phyloP scores from a whole-genome alignment of 2,888 invertebrate genomes.

The Brenthis hecate region DNA sequence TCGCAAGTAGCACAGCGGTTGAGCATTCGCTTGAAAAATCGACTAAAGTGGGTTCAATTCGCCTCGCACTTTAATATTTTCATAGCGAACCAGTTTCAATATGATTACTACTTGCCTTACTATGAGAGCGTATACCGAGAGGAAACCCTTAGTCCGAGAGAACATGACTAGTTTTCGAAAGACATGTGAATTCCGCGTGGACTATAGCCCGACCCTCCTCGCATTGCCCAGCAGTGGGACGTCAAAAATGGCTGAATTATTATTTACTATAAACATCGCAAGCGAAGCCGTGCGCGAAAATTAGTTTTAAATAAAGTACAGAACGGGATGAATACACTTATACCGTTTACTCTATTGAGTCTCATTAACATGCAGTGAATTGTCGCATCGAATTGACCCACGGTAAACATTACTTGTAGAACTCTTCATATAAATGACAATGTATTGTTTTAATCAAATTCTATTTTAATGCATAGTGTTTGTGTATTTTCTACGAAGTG shows the following conservation, averaged over 20 bases:
- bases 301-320: not conserved
- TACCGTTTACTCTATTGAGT: slow-evolving; percentile 44
- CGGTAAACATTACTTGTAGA: slow-evolving; percentile 27
- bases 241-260: no score
- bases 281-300: not conserved
- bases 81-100: no score
- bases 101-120: no score
- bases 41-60: no score
- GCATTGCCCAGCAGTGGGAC: no score
- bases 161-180: not conserved
- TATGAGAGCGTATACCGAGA: no score
- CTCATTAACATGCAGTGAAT: slow-evolving; percentile 42
- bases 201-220: no score
- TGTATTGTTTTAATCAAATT: not conserved
- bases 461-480: not conserved
- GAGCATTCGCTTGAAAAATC: no score
- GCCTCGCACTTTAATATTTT: no score
- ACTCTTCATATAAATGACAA: not conserved
- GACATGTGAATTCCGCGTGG: no score
- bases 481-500: not conserved
- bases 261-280: not conserved
- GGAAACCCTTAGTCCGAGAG: no score
- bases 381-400: slow-evolving; percentile 41
- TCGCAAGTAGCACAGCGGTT: no score
- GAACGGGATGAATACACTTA: slow-evolving; percentile 42